Conservation (phyloP, 1,140 invertebrate genomes). For the Cataglyphis hispanica region DNA sequence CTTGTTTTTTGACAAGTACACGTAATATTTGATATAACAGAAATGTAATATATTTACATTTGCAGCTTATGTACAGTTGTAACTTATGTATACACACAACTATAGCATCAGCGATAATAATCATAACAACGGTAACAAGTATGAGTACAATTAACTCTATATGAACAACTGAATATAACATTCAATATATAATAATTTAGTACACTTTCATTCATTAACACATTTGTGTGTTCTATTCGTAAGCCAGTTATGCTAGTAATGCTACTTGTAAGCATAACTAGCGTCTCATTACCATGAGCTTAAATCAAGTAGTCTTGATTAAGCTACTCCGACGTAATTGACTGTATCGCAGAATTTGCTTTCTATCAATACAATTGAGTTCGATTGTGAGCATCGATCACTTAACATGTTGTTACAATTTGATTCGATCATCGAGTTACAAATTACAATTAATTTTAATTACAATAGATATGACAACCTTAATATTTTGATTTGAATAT, state of each 20-base stretch:
- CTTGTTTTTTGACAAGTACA: neutral
- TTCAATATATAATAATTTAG: constrained; percentile 59
- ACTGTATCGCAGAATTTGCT: constrained; percentile 74
- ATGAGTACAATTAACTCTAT: constrained; percentile 5
- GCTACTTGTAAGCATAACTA: constrained; percentile 49
- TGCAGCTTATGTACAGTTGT: too few relatives aligned
- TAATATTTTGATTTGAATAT: neutral
- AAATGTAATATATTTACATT: neutral
- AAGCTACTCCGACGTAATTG: constrained; percentile 74
- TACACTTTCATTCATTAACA: constrained; percentile 65
- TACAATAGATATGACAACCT: constrained; percentile 29
- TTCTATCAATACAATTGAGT: constrained; percentile 38
- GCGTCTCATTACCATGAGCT: constrained; percentile 69
- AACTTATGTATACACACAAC: neutral
- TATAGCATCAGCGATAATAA: neutral
- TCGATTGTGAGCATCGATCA: constrained; percentile 50
- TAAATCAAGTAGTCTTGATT: constrained; percentile 74
- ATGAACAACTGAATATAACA: constrained; percentile 37
- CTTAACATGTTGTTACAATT: constrained; percentile 28
- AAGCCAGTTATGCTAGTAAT: neutral
- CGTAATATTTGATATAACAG: neutral
- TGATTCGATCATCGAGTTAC: neutral
- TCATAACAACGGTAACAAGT: neutral
- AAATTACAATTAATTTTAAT: constrained; percentile 20
- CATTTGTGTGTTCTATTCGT: constrained; percentile 35